Percentiles rank a stretch among this genome's conserved stretches.
Evolutionary conservation across 2,797 vertebrate genomes (phyloP).

Genomic region (Cyclopterus lumpus): DNA sequence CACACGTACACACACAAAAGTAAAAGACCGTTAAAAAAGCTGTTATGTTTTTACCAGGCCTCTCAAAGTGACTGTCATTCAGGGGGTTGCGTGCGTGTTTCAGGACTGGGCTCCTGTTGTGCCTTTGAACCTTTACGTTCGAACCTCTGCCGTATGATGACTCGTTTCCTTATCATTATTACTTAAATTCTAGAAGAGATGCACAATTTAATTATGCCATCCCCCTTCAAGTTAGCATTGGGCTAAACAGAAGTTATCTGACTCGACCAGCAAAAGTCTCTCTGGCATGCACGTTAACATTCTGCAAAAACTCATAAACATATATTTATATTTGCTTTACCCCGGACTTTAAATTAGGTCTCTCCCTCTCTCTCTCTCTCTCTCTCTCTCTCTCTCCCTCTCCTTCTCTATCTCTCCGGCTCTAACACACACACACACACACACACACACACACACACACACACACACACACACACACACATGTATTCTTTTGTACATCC

Average conservation of each 20-base stretch:
- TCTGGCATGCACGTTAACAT: not conserved
- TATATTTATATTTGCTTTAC: not conserved
- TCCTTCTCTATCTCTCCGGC: no score
- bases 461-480: slow-evolving; percentile 20
- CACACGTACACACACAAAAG: no score
- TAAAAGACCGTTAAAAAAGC: no score
- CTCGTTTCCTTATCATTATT: not conserved
- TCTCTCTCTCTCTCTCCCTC: not conserved
- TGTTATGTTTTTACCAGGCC: no score
- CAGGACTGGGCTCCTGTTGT: no score
- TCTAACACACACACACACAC: not conserved
- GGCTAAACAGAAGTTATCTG: not conserved
- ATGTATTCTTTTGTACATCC: slow-evolving; percentile 16
- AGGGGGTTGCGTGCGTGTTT: no score
- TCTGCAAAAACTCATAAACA: not conserved
- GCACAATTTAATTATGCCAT: not conserved
- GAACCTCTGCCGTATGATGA: not conserved
- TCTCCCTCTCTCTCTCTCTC: not conserved
- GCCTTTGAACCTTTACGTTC: no score
- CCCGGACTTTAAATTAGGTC: not conserved
- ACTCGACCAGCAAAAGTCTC: not conserved
- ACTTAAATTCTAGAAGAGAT: not conserved
- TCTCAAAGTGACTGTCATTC: no score
- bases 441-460: slow-evolving; percentile 16
- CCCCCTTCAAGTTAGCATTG: not conserved